Evolutionary conservation across 2,888 invertebrate genomes (phyloP), one percentile per base, ranked within the genome.

Genomic region (Bimastos eiseni): DNA sequence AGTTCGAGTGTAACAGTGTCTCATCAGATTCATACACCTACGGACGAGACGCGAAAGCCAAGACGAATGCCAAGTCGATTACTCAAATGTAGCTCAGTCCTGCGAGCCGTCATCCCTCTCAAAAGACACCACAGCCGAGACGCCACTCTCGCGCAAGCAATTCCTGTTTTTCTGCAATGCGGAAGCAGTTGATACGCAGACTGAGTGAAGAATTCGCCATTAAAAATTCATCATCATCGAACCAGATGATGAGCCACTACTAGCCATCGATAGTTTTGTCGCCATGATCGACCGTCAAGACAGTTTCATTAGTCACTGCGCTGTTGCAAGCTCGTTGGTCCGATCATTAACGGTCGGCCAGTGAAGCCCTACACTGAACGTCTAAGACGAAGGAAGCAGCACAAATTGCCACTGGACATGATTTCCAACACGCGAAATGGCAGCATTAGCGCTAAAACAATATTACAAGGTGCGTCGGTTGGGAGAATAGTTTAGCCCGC

Each of bases 401-500:
- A 70, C 30, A 70, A 70, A 70, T n/a, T 36, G 34, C 36, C 86
- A 86, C 36, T 86, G 86, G 86, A 86, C 86, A 86, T 86, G 86
- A 36, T 37, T 86, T 86, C 37, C 86, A 34, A 36, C 37, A 37
- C 36, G 86, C 34, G 34, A 86, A 86, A 86, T 37, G 37, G 86
- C 86, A 86, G 8, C 36, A 21, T 86, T 86, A 30, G 4, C n/a
- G 86, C 86, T 34, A 37, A 21, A 33, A 84, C 84, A 36, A 36
- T 36, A n/a, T 86, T 86, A 36, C 37, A 33, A 86, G 37, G n/a
- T 34, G 86, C 36, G 6, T 37, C 86, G 37, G 86, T 70, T 30
- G 70, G n/a, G 70, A 70, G 0, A n/a, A 70, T 70, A 13, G 70
- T n/a, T 70, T 70, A 70, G 70, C n/a, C 70, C n/a, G 30, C 70